Evolutionary conservation across 2,113 vertebrate species (phyloP).

Genomic region (Plotosus lineatus): DNA sequence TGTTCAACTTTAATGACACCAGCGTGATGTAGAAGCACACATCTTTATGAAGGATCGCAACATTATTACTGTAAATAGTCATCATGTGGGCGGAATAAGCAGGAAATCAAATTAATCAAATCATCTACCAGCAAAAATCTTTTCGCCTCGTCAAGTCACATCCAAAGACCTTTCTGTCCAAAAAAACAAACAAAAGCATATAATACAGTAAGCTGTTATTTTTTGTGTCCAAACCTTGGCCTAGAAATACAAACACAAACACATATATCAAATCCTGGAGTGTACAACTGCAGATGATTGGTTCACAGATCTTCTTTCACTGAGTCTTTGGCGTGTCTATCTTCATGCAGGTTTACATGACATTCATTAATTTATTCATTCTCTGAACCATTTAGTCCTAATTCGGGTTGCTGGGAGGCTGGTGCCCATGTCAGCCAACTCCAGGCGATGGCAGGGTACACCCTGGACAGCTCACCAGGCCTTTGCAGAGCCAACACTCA

Average conservation of each 20-base stretch:
- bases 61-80: slow-evolving; percentile 39
- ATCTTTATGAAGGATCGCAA: slow-evolving; percentile 44
- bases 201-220: neutral
- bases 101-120: slow-evolving; percentile 25
- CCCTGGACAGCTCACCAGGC: too few relatives aligned
- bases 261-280: neutral
- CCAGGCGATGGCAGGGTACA: too few relatives aligned
- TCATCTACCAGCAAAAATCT: slow-evolving; percentile 40
- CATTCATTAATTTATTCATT: too few relatives aligned
- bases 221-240: neutral
- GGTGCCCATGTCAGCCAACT: too few relatives aligned
- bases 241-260: neutral
- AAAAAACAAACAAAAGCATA: neutral
- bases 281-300: neutral
- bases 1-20: slow-evolving; percentile 43
- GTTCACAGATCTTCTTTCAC: neutral
- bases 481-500: too few relatives aligned
- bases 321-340: neutral
- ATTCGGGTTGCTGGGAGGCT: too few relatives aligned
- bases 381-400: too few relatives aligned
- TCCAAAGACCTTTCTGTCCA: neutral
- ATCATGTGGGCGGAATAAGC: slow-evolving; percentile 28
- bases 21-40: slow-evolving; percentile 35
- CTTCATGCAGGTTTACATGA: too few relatives aligned
- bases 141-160: slow-evolving; percentile 2